These are phyloP conservation scores for Meriones psammophilus DNA, from an alignment of 2,797 vertebrate species.

Conservation along the genomic window DNA sequence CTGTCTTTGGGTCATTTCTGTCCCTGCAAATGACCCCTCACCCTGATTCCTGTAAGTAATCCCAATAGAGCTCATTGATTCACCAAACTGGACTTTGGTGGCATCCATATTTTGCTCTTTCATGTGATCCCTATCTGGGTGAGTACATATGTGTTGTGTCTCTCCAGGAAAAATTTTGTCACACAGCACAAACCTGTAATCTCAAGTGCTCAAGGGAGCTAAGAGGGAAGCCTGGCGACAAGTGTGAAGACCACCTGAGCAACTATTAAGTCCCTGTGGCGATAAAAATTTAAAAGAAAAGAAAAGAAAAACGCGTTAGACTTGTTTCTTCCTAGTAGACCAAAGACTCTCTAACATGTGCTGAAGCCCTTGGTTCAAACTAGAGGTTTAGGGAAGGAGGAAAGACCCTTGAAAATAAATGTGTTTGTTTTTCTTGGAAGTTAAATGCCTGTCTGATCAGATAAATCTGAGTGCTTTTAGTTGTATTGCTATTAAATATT, in stretches of 20 bases:
- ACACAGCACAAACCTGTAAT: background rate
- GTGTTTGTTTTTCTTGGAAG: conserved; percentile 65
- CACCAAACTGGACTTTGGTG: background rate
- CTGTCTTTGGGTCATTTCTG: background rate
- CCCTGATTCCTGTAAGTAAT: background rate
- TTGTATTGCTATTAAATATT: conserved; percentile 81
- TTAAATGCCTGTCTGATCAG: conserved; percentile 77
- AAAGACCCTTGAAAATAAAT: conserved; percentile 63
- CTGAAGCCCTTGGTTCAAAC: background rate
- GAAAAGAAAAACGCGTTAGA: background rate
- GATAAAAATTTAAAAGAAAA: background rate
- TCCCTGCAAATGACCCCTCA: background rate
- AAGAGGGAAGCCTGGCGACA: background rate
- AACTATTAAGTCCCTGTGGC: background rate
- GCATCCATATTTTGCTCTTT: background rate
- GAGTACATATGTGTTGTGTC: no score
- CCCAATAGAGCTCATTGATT: background rate
- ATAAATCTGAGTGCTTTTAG: conserved; percentile 74
- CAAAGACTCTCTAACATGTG: background rate
- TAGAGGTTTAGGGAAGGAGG: background rate
- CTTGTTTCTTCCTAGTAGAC: background rate
- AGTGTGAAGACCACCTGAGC: background rate
- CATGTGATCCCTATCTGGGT: background rate
- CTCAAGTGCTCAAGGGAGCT: background rate
- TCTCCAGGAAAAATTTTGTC: background rate